Percentiles rank a stretch among this genome's conserved stretches.
Conservation (phyloP, 1,140 invertebrate genomes). For the Brachionus sp. region DNA sequence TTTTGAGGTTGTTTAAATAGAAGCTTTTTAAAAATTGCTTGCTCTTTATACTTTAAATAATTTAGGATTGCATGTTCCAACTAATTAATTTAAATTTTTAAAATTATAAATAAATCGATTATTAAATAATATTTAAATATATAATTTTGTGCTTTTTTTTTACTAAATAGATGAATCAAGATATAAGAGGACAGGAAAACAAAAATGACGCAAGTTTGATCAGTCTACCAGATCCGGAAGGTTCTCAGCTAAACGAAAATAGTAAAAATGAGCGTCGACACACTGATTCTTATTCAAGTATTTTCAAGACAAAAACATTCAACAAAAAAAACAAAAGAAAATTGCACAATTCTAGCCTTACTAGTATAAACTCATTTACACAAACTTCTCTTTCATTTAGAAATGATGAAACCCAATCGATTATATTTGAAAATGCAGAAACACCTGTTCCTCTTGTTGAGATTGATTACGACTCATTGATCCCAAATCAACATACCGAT, state of each 20-base stretch:
- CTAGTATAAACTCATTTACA: slow-evolving; percentile 17
- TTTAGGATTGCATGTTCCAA: neutral
- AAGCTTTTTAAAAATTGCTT: neutral
- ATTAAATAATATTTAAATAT: no score
- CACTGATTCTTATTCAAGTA: slow-evolving; percentile 10
- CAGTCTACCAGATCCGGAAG: neutral
- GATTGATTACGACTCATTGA: neutral
- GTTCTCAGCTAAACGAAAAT: neutral
- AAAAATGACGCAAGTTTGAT: neutral
- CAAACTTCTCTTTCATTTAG: neutral
- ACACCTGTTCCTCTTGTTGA: neutral
- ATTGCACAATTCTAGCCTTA: neutral
- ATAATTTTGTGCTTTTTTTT: no score
- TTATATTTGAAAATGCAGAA: neutral
- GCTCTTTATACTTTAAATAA: neutral
- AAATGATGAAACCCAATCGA: neutral
- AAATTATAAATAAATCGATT: no score
- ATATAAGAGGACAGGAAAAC: neutral
- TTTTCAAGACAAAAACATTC: slow-evolving; percentile 18
- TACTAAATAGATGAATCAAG: neutral
- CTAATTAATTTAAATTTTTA: neutral
- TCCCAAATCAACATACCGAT: neutral
- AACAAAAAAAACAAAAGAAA: slow-evolving; percentile 1
- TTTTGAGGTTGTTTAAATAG: neutral
- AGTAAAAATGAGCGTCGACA: neutral